These are phyloP conservation scores for Drosophila suzukii DNA, from an alignment of 1,140 invertebrate genomes.

Conservation along the genomic window DNA sequence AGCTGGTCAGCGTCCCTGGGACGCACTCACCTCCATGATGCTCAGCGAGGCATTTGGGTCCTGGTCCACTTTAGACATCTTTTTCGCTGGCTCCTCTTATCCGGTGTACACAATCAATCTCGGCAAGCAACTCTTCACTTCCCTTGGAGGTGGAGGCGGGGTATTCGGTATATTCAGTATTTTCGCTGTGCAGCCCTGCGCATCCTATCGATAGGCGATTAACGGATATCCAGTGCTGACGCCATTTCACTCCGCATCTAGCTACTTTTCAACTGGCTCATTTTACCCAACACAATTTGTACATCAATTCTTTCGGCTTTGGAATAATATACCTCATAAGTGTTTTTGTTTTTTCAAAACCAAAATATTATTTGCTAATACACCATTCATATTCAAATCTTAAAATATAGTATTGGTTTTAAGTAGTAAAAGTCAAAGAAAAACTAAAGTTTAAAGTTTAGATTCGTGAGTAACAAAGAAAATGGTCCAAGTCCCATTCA, in stretches of 20 bases:
- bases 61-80: constrained; percentile 80
- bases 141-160: constrained; percentile 27
- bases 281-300: too few species aligned
- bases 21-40: constrained; percentile 78
- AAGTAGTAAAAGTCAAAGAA: too few species aligned
- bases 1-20: neutral
- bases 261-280: neutral
- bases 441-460: too few species aligned
- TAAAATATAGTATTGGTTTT: too few species aligned
- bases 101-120: constrained; percentile 51
- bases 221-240: constrained; percentile 1
- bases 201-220: constrained; percentile 3
- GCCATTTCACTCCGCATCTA: neutral
- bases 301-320: too few species aligned
- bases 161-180: neutral
- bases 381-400: too few species aligned
- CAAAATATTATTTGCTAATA: too few species aligned
- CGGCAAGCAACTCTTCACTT: constrained; percentile 15
- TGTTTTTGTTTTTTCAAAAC: too few species aligned
- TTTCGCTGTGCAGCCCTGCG: constrained; percentile 8
- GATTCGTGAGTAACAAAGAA: too few species aligned
- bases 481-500: too few species aligned
- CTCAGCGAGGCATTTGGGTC: constrained; percentile 70
- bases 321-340: too few species aligned
- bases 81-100: constrained; percentile 44